phyloP scores from a whole-genome alignment of 2,888 invertebrate species.

The Bugula neritina region DNA sequence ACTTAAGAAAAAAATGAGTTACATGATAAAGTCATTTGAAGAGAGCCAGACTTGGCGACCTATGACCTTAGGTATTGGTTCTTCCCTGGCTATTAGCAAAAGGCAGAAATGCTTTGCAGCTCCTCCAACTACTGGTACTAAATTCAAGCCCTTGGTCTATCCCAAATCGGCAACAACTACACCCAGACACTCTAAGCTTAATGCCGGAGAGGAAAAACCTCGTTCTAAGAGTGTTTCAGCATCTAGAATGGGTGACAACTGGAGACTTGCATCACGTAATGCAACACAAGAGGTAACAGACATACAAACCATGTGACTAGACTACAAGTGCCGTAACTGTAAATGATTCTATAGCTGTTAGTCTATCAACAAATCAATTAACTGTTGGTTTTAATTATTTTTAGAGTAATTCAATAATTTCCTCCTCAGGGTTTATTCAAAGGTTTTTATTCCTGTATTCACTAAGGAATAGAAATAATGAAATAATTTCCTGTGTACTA shows the following conservation, averaged over 20 bases:
- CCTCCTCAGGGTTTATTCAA: too few relatives aligned
- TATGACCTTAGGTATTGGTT: constrained; percentile 4
- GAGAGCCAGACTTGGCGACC: background rate
- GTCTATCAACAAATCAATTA: too few relatives aligned
- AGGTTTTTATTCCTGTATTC: too few relatives aligned
- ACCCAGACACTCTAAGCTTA: background rate
- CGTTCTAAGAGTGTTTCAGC: constrained; percentile 3
- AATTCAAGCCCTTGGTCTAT: background rate
- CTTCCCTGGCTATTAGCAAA: constrained; percentile 1
- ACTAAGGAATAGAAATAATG: too few relatives aligned
- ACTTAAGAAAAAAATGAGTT: background rate
- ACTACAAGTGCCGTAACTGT: too few relatives aligned
- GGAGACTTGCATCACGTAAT: background rate
- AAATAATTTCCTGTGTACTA: too few relatives aligned
- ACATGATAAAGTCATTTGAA: background rate
- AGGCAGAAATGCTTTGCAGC: background rate
- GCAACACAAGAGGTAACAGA: too few relatives aligned
- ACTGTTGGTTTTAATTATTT: too few relatives aligned
- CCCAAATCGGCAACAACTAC: constrained; percentile 1
- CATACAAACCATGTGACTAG: too few relatives aligned
- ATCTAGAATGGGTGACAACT: background rate
- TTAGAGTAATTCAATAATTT: too few relatives aligned
- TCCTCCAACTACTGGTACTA: background rate
- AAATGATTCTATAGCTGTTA: too few relatives aligned
- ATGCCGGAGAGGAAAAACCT: background rate